phyloP scores from a whole-genome alignment of 2,113 vertebrate genomes.

The Misgurnus mizolepis region DNA sequence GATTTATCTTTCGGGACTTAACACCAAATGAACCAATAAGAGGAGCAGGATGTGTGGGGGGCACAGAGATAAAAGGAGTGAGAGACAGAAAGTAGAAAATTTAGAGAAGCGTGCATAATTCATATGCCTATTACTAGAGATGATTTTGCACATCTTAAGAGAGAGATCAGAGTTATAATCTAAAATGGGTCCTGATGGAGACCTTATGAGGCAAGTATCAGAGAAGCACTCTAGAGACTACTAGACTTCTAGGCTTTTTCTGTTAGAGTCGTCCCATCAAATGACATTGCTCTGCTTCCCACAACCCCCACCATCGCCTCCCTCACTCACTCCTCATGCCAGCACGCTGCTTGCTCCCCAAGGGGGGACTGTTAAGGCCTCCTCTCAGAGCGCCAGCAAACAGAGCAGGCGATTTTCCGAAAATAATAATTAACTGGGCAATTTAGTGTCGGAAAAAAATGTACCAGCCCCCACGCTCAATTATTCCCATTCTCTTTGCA shows the following conservation, averaged over 20 bases:
- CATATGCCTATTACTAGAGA: slow-evolving; percentile 56
- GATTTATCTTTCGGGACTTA: slow-evolving; percentile 50
- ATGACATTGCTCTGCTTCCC: slow-evolving; percentile 43
- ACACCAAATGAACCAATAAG: slow-evolving; percentile 37
- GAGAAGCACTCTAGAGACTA: slow-evolving; percentile 45
- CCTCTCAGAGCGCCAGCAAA: neutral
- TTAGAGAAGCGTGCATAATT: slow-evolving; percentile 58
- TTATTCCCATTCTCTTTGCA: slow-evolving; percentile 58
- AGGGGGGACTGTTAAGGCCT: slow-evolving; percentile 21
- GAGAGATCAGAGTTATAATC: slow-evolving; percentile 61
- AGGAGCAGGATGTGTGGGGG: neutral
- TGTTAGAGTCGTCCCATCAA: slow-evolving; percentile 36
- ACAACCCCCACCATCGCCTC: neutral
- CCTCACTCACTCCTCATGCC: neutral
- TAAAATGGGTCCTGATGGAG: slow-evolving; percentile 55
- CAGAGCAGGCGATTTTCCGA: slow-evolving; percentile 50
- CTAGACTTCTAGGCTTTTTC: slow-evolving; percentile 23
- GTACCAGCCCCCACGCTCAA: slow-evolving; percentile 51
- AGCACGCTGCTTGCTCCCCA: slow-evolving; percentile 14
- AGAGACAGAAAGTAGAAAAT: neutral
- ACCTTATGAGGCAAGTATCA: slow-evolving; percentile 49
- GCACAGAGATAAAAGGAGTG: neutral
- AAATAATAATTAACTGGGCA: slow-evolving; percentile 60
- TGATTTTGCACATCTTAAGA: slow-evolving; percentile 61
- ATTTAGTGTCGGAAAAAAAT: slow-evolving; percentile 43